phyloP scores from a whole-genome alignment of 2,113 vertebrate species.

The Myrmecobius fasciatus region DNA sequence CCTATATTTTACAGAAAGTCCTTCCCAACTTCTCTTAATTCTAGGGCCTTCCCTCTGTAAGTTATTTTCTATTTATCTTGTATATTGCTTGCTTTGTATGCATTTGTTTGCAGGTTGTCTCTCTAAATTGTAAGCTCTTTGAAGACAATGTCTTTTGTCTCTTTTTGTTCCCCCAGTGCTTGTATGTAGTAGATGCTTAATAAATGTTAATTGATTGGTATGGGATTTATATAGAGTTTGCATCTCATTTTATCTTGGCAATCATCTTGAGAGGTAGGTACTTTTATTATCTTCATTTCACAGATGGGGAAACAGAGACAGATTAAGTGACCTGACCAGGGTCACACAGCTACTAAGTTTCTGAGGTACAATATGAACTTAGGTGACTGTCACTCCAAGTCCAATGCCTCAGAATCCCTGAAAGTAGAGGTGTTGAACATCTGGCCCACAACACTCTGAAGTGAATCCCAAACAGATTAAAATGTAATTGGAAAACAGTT shows the following conservation, averaged over 20 bases:
- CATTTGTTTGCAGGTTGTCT: not conserved
- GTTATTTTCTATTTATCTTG: not conserved
- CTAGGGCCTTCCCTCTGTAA: not conserved
- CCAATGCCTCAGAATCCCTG: not conserved
- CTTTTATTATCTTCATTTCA: not conserved
- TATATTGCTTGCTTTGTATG: not conserved
- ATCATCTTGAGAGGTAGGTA: not conserved
- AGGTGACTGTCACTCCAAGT: not conserved
- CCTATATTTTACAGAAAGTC: not conserved
- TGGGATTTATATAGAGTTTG: not conserved
- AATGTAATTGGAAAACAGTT: not conserved
- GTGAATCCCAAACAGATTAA: not conserved
- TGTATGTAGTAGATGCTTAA: not conserved
- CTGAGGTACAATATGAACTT: not conserved
- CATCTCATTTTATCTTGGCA: not conserved
- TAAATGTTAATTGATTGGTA: not conserved
- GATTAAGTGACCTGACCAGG: not conserved
- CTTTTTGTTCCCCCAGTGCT: not conserved
- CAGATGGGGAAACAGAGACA: not conserved
- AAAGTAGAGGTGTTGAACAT: not conserved
- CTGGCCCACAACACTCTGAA: not conserved
- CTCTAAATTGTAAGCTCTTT: not conserved
- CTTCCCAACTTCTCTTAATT: not conserved
- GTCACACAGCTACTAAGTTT: not conserved
- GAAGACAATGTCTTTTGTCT: not conserved